phyloP scores from a whole-genome alignment of 2,888 invertebrate genomes.

The Machimus rusticus region DNA sequence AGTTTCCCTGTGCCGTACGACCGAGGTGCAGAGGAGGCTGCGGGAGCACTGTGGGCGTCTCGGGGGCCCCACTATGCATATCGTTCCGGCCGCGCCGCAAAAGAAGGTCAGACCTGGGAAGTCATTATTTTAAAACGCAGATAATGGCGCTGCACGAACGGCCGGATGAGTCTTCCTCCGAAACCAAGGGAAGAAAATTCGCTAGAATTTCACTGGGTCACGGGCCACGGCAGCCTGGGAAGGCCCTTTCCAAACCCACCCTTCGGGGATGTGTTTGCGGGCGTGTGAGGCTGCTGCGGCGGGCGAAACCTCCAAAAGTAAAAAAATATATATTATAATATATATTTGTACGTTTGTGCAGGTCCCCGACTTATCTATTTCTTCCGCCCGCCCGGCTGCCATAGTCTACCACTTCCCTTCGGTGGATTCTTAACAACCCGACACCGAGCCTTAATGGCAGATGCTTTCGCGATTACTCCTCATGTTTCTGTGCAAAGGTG shows the following conservation, averaged over 20 bases:
- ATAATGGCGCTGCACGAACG: slow-evolving; percentile 20
- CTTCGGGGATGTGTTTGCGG: neutral
- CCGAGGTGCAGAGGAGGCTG: neutral
- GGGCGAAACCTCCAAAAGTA: neutral
- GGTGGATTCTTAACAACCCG: neutral
- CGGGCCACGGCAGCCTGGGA: neutral
- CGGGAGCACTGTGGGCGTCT: neutral
- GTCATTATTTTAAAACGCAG: slow-evolving; percentile 36
- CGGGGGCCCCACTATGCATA: neutral
- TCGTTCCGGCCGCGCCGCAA: neutral
- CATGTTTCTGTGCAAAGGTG: slow-evolving; percentile 8
- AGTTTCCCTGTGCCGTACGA: neutral
- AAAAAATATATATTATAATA: neutral
- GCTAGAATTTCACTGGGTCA: neutral
- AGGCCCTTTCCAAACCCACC: neutral
- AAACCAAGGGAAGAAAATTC: neutral
- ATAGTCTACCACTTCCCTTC: slow-evolving; percentile 20
- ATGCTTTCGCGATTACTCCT: slow-evolving; percentile 27
- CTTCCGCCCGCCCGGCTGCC: slow-evolving; percentile 13
- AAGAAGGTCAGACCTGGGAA: slow-evolving; percentile 34
- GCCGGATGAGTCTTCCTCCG: neutral
- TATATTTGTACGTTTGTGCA: neutral
- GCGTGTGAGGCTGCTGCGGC: neutral
- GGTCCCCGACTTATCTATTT: slow-evolving; percentile 15
- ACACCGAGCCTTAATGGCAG: slow-evolving; percentile 18